Base-by-base conservation (phyloP, 1,140 invertebrate genomes). In the Drosophila hydei region DNA sequence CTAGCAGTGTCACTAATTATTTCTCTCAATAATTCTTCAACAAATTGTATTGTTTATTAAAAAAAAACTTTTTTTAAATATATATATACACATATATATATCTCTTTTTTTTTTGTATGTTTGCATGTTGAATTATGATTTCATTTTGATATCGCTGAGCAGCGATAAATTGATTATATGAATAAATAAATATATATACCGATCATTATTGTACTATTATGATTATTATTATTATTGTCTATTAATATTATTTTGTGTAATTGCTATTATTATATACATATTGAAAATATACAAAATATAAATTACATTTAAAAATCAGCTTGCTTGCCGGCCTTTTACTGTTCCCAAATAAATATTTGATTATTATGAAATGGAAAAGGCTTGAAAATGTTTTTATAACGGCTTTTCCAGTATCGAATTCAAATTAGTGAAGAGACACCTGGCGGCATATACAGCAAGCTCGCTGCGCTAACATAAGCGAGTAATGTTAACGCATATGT, bases 171-270 rank as follows among this genome's bases (percentile, higher is more conserved):
- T 43, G 51, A 56, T 48, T 36, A 60, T 55, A 71, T 65, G 30
- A 64, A 59, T 73, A 62, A 51, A 74, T 69, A 62, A 18, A 64
- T 64, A 75, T 47, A 47, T 59, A 72, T 65, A 67, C 61, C 27
- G 62, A 72, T 62, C 59, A 72, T 75, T 67, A 72, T 75, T 75
- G 62, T 75, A 75, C 69, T 67, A 72, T 72, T 72, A 72, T 72
- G 55, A 72, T 72, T 70, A 74, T 74, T 56, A 68, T 73, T 73
- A 68, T 77, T 73, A 73, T 69, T 77, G 74, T 77, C 71, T 75
- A 75, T 75, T 77, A 77, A 76, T 73, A 76, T 76, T 73, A 76
- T 76, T 76, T 76, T 73, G 70, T 69, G 74, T 76, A 76, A 77
- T 77, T 76, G 73, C 70, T 81, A 71, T 72, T 72, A 72, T 72